Percentiles rank a stretch among this genome's conserved stretches.
These are phyloP conservation scores for Clitarchus hookeri DNA, from an alignment of 2,888 invertebrate genomes.

Conservation along the genomic window DNA sequence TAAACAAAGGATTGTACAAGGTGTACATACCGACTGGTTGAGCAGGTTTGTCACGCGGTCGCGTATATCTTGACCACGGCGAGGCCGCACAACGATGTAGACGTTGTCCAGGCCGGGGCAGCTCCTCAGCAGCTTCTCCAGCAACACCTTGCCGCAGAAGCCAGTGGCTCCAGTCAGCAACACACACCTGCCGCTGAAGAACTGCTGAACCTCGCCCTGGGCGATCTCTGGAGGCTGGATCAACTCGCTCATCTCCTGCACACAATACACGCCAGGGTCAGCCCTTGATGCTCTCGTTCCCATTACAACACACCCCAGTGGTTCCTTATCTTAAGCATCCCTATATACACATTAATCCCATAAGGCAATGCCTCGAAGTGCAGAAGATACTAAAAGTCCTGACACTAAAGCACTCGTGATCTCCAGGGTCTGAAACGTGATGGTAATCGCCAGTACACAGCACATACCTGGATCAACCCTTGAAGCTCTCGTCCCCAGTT, in stretches of 20 bases:
- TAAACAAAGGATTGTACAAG: neutral
- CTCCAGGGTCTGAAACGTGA: too few relatives aligned
- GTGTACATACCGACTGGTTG: neutral
- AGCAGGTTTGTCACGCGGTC: neutral
- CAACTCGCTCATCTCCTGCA: neutral
- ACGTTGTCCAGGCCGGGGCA: neutral
- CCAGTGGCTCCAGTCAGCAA: neutral
- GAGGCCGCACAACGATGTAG: neutral
- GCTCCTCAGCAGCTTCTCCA: neutral
- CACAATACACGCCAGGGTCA: neutral
- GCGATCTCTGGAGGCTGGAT: neutral
- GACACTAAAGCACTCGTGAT: too few relatives aligned
- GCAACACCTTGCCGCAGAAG: constrained; percentile 4
- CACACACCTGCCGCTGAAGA: neutral
- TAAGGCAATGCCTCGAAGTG: too few relatives aligned
- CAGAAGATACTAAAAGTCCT: too few relatives aligned
- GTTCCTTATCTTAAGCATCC: too few relatives aligned
- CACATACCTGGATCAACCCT: too few relatives aligned
- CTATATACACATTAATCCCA: too few relatives aligned
- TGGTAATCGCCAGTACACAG: too few relatives aligned
- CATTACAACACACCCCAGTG: too few relatives aligned
- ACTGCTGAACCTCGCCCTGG: neutral
- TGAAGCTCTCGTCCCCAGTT: too few relatives aligned
- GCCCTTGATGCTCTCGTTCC: too few relatives aligned
- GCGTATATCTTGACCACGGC: neutral